Conservation (phyloP, 2,113 vertebrate genomes). For the Melanostigma gelatinosum region DNA sequence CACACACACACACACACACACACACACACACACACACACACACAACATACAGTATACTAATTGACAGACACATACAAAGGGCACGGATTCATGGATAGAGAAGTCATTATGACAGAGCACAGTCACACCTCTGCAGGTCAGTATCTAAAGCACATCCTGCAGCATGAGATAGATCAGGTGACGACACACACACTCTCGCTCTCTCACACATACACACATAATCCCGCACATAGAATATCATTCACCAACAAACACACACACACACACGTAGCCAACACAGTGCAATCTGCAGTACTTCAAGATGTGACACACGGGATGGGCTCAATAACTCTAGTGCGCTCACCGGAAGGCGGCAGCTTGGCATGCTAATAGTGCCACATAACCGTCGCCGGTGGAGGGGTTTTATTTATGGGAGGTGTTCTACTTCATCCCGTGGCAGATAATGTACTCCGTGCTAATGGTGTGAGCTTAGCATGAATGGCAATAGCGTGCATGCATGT, state of each 20-base stretch:
- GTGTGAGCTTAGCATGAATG: constrained; percentile 10
- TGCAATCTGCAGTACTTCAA: background rate
- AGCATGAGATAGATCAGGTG: background rate
- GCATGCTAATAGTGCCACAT: constrained; percentile 42
- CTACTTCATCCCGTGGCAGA: background rate
- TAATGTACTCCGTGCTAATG: background rate
- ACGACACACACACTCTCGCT: background rate
- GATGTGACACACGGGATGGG: constrained; percentile 10
- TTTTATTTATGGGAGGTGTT: background rate
- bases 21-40: background rate
- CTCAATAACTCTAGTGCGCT: constrained; percentile 35
- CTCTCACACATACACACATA: background rate
- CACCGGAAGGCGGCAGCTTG: constrained; percentile 26
- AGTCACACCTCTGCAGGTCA: constrained; percentile 15
- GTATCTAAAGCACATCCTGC: background rate
- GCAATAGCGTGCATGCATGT: constrained; percentile 10
- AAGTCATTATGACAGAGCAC: background rate
- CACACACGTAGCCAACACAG: background rate
- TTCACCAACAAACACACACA: background rate
- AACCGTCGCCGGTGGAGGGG: background rate
- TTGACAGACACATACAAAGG: constrained; percentile 16
- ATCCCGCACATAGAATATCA: background rate
- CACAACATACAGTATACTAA: background rate
- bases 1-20: background rate
- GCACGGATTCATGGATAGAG: background rate